A percentile compares a stretch with the other conserved stretches of the same genome.
phyloP scores from a whole-genome alignment of 2,888 invertebrate species.

The Rhingia campestris region DNA sequence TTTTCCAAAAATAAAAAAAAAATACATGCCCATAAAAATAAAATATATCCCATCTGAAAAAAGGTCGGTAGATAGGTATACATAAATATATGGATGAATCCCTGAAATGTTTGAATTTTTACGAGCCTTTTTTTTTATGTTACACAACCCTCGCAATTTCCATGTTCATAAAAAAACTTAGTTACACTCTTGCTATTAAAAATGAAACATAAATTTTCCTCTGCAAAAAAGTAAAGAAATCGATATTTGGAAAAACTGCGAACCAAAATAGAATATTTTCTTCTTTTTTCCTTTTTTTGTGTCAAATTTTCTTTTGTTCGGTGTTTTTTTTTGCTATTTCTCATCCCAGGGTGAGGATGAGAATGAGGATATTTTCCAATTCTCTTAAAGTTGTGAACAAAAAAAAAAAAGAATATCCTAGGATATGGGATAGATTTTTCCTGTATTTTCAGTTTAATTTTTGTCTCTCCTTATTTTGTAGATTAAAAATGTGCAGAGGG shows the following conservation, averaged over 20 bases:
- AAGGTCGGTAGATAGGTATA: neutral
- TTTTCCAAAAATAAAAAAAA: slow-evolving; percentile 5
- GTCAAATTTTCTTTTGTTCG: slow-evolving; percentile 25
- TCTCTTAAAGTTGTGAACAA: neutral
- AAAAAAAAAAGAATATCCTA: slow-evolving; percentile 6
- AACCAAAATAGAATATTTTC: slow-evolving; percentile 39
- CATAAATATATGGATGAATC: slow-evolving; percentile 1
- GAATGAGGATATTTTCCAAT: slow-evolving; percentile 23
- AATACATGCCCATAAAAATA: slow-evolving; percentile 15
- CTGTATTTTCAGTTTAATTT: slow-evolving; percentile 53
- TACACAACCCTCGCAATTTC: neutral
- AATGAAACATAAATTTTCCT: slow-evolving; percentile 1
- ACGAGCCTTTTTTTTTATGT: slow-evolving; percentile 20
- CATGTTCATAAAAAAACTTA: slow-evolving; percentile 13
- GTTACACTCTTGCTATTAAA: slow-evolving; percentile 16
- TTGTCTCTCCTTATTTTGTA: slow-evolving; percentile 40
- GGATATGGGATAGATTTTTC: slow-evolving; percentile 12
- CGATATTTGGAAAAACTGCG: slow-evolving; percentile 33
- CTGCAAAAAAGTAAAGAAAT: slow-evolving; percentile 10
- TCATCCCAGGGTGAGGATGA: slow-evolving; percentile 13
- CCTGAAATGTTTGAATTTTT: slow-evolving; percentile 14
- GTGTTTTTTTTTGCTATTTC: slow-evolving; percentile 15
- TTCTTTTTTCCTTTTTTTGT: neutral
- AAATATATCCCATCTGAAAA: slow-evolving; percentile 12
- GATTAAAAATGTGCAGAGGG: slow-evolving; percentile 61